These are phyloP conservation scores for Dolichoris vasculosae DNA, from an alignment of 1,140 invertebrate species.

Conservation along the genomic window DNA sequence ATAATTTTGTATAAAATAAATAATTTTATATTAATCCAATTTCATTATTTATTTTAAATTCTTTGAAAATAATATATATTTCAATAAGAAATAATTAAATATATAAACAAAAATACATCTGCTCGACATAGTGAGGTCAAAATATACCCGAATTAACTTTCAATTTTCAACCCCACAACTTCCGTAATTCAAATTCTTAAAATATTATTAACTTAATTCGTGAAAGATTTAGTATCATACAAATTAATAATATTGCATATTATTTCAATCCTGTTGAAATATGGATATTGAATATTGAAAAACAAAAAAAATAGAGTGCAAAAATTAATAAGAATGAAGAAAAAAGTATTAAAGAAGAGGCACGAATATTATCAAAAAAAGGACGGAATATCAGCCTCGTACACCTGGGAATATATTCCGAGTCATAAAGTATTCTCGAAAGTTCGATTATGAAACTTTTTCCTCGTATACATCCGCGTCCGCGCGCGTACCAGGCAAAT, in stretches of 20 bases:
- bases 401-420: slow-evolving; percentile 28
- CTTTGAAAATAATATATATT: too few species aligned
- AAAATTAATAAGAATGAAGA: neutral
- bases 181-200: slow-evolving; percentile 9
- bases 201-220: neutral
- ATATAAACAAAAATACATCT: too few species aligned
- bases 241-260: neutral
- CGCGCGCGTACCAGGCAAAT: slow-evolving; percentile 19
- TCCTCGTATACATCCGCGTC: slow-evolving; percentile 39
- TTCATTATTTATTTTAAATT: too few species aligned
- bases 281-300: neutral
- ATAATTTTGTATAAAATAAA: too few species aligned
- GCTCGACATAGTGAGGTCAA: too few species aligned
- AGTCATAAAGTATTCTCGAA: slow-evolving; percentile 72
- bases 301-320: neutral
- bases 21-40: too few species aligned
- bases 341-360: neutral
- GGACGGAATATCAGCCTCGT: neutral
- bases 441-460: slow-evolving; percentile 74
- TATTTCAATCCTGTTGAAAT: neutral
- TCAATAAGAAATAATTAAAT: too few species aligned
- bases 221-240: slow-evolving; percentile 15
- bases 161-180: neutral
- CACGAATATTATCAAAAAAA: slow-evolving; percentile 21
- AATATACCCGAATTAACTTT: neutral